These are phyloP conservation scores for Anthophora plumipes DNA, from an alignment of 2,888 invertebrate species.

Conservation along the genomic window DNA sequence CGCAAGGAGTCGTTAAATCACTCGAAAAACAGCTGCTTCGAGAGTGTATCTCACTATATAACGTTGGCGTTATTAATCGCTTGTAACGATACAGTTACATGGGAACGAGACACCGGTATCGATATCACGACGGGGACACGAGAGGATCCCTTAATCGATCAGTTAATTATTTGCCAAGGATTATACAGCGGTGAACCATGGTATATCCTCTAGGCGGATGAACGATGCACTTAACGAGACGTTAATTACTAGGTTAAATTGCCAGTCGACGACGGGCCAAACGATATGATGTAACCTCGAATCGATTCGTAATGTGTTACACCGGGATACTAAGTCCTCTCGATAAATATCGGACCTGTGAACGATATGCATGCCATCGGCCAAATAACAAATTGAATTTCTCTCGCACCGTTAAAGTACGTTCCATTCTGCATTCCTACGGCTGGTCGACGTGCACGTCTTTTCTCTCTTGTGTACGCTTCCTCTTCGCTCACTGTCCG, in stretches of 20 bases:
- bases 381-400: slow-evolving; percentile 60
- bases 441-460: neutral
- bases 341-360: slow-evolving; percentile 42
- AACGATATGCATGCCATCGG: slow-evolving; percentile 42
- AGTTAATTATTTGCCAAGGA: slow-evolving; percentile 62
- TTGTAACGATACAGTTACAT: neutral
- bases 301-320: slow-evolving; percentile 65
- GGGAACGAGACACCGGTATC: neutral
- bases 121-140: slow-evolving; percentile 9
- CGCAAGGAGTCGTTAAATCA: neutral
- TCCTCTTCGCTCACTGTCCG: neutral
- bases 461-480: slow-evolving; percentile 1
- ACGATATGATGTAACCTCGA: slow-evolving; percentile 1
- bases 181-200: slow-evolving; percentile 39
- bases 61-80: neutral
- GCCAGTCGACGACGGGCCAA: slow-evolving; percentile 23
- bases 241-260: slow-evolving; percentile 64
- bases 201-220: slow-evolving; percentile 32
- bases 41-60: no score
- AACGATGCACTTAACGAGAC: slow-evolving; percentile 63
- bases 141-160: slow-evolving; percentile 36
- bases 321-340: slow-evolving; percentile 42
- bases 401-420: slow-evolving; percentile 52
- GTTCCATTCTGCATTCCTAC: slow-evolving; percentile 18
- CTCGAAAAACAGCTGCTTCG: neutral